These are phyloP conservation scores for Nannospalax galili DNA, from an alignment of 2,113 vertebrate species.

Conservation along the genomic window DNA sequence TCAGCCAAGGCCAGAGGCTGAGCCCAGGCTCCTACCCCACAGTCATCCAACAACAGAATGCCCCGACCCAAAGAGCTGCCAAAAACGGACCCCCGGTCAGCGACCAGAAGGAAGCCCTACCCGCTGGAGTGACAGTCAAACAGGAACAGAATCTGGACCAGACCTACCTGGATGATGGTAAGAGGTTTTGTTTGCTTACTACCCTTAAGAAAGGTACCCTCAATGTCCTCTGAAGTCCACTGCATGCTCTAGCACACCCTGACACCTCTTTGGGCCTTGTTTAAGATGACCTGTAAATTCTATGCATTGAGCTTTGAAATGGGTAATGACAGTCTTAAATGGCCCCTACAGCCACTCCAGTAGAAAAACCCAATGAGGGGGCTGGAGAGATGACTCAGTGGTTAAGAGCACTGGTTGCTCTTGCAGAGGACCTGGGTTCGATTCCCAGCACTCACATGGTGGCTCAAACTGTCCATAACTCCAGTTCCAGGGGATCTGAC, in stretches of 20 bases:
- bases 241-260: not conserved
- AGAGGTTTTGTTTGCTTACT: constrained; percentile 48
- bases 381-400: too few relatives aligned
- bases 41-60: constrained; percentile 95
- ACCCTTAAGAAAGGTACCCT: fast-evolving
- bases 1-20: constrained; percentile 84
- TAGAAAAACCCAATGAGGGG: not conserved
- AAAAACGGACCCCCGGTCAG: constrained; percentile 87
- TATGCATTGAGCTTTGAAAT: not conserved
- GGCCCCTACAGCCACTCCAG: not conserved
- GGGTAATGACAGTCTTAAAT: not conserved
- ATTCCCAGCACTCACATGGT: too few relatives aligned
- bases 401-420: too few relatives aligned
- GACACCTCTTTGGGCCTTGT: not conserved
- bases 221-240: not conserved
- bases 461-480: too few relatives aligned
- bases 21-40: constrained; percentile 90
- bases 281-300: not conserved
- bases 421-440: too few relatives aligned
- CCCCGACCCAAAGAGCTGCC: constrained; percentile 85
- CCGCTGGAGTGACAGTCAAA: constrained; percentile 94
- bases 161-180: constrained; percentile 98
- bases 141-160: constrained; percentile 98
- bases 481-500: too few relatives aligned
- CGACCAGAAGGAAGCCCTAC: constrained; percentile 86